Base-by-base conservation (phyloP, 1,140 invertebrate genomes). In the Probaryconus sp. region DNA sequence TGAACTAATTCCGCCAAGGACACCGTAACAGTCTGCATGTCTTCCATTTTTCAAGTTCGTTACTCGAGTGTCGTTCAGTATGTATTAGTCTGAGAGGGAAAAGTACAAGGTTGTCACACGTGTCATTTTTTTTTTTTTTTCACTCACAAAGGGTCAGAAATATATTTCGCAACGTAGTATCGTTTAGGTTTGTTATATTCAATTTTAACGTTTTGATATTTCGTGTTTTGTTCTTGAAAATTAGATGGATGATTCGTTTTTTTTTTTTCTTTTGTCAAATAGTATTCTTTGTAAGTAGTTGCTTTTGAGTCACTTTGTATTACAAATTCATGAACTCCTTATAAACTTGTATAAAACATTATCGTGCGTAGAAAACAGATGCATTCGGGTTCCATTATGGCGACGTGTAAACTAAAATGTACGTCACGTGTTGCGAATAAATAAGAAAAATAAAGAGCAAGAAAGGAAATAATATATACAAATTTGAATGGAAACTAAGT, bases 301-400 rank as follows among this genome's bases (percentile, higher is more conserved):
- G n/a, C n/a, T n/a, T n/a, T n/a, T n/a, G 21, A 67, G 50, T 67
- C 50, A 55, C 50, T 55, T 67, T 56, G 24, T 67, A 56, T 67
- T 67, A 67, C 40, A 56, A 56, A 67, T 67, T 67, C 63, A 67
- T 67, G 42, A 38, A 55, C 50, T 47, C 50, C 42, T 67, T 56
- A 67, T 47, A 67, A 67, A 67, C 40, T 67, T 55, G 50, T 48
- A 56, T 67, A 67, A 56, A 67, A 67, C 50, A 56, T 67, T 67
- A 67, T 67, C 50, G 63, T 67, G 63, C 63, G 50, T 67, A 42
- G 61, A 67, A 67, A 67, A 67, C 63, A 56, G 42, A 67, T 67
- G 42, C 56, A 56, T 67, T 56, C 33, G 16, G 7, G 40, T 30
- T 30, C 40, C 61, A 55, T 65, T 65, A 55, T 38, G 30, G 13